Base-by-base conservation (phyloP, 2,797 vertebrate genomes). In the Discoglossus pictus region DNA sequence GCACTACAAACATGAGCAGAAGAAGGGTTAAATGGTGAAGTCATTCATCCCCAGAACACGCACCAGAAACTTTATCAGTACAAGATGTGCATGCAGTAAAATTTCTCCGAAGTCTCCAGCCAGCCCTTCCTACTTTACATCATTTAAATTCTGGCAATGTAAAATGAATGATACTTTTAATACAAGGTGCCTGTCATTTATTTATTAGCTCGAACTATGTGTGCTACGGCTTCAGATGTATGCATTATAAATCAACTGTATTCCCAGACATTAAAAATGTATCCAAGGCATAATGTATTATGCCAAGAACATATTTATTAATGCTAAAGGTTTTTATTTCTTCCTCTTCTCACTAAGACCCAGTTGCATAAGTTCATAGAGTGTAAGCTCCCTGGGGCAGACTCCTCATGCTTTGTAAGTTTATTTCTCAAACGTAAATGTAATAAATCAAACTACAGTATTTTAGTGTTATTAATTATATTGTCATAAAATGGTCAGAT, bases 211-310 rank as follows among this genome's bases (percentile, higher is more conserved):
- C 68, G 78, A 56, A 51, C 72, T 51, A 91, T 89, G 86, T 85
- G 86, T 87, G 82, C 85, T 84, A 82, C 83, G 83, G 85, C 40
- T 83, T 67, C 63, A 75, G 82, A 83, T 75, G 76, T 87, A 90
- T 85, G 84, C 76, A 88, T 91, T 91, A 93, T 94, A 94, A 92
- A 95, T 96, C 93, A 93, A 83, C 83, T 86, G 85, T 84, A 82
- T 87, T 89, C 86, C 79, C 73, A 69, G 79, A 80, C 84, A 93
- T 96, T 93, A 95, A 96, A 90, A 89, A 94, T 96, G 94, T 86
- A 95, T 93, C 85, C 74, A 74, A 92, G 90, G 92, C 89, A 93
- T 94, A 92, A 96, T 92, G 89, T 84, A 94, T 90, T 86, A 88
- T 12, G 53, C 70, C 82, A 60, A 78, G 92, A 90, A 94, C 92